phyloP scores from a whole-genome alignment of 2,888 invertebrate species.

The Cataglyphis albicans region DNA sequence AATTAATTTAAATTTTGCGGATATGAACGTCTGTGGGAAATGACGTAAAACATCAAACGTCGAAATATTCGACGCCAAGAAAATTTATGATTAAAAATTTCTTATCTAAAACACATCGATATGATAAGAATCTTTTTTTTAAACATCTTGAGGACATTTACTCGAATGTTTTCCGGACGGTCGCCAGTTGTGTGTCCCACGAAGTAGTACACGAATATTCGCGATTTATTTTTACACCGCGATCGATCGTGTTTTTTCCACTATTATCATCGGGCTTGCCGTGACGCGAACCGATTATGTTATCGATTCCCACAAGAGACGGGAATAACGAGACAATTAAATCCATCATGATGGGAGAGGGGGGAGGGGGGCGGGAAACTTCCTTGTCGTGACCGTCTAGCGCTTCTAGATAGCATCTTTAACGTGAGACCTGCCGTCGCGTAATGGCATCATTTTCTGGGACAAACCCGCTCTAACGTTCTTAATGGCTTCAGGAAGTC shows the following conservation, averaged over 20 bases:
- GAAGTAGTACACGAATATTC: constrained; percentile 17
- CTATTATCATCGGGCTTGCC: constrained; percentile 32
- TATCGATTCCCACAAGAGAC: constrained; percentile 53
- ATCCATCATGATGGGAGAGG: constrained; percentile 39
- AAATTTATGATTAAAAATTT: not conserved
- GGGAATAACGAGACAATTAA: constrained; percentile 62
- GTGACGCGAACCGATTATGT: constrained; percentile 52
- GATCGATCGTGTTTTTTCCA: constrained; percentile 15
- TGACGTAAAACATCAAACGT: not conserved
- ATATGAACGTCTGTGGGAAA: not conserved
- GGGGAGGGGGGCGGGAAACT: constrained; percentile 34
- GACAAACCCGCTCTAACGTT: constrained; percentile 56
- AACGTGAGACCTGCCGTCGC: constrained; percentile 35
- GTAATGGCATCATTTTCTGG: constrained; percentile 62
- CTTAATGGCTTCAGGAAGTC: constrained; percentile 69
- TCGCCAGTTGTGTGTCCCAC: not conserved
- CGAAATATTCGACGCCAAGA: not conserved
- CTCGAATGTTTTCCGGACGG: not conserved
- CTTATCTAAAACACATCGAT: not conserved
- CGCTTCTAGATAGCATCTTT: constrained; percentile 64
- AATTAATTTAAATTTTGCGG: not conserved
- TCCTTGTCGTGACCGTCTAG: constrained; percentile 61
- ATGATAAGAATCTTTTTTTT: not conserved
- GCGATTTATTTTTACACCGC: constrained; percentile 17
- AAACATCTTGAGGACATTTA: not conserved